Base-by-base conservation (phyloP, 2,888 invertebrate genomes). In the Leuctra nigra region DNA sequence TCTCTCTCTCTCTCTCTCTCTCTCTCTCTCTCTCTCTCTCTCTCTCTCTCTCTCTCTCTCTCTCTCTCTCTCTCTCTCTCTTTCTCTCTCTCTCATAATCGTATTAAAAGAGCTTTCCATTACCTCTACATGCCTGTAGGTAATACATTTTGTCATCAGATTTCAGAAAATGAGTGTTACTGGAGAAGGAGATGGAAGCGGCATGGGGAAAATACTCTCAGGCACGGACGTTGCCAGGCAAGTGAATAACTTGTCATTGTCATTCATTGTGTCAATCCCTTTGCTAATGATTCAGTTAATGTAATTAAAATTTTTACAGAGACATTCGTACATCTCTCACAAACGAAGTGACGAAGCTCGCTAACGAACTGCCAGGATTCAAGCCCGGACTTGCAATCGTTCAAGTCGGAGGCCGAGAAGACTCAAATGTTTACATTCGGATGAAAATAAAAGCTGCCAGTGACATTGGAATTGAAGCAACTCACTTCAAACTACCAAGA, bases 391-490 rank as follows among this genome's bases (percentile, higher is more conserved):
- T 98, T 62, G 91, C 94, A 20, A 95, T 98, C 68, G 89, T 98
- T 44, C 89, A 98, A 80, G 98, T 99, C 59, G 99, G 99, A 11
- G 88, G 86, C 1, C 81, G 97, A 1, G 93, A 94, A 71, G 98
- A 99, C 74, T 98, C 98, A 44, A 97, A 97, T 76, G 96, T 98
- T 4, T 99, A 99, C 75, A 98, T 99, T 68, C 79, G 92, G 33
- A 93, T 91, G 87, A 99, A 99, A 76, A 80, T 96, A 56, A 91
- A 88, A 71, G 90, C 93, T 0, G 97, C 97, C 0, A 81, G 76
- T 54, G 90, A 92, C 65, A 91, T 98, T 64, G 98, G 98, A 56
- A 91, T 97, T 53, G 71, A 75, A 20, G 90, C 90, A 0, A 78
- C 82, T 41, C 93, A 93, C 69, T 73, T 96, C 2, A 80, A 87